Conservation (phyloP, 2,113 vertebrate species). For the Psophia crepitans region DNA sequence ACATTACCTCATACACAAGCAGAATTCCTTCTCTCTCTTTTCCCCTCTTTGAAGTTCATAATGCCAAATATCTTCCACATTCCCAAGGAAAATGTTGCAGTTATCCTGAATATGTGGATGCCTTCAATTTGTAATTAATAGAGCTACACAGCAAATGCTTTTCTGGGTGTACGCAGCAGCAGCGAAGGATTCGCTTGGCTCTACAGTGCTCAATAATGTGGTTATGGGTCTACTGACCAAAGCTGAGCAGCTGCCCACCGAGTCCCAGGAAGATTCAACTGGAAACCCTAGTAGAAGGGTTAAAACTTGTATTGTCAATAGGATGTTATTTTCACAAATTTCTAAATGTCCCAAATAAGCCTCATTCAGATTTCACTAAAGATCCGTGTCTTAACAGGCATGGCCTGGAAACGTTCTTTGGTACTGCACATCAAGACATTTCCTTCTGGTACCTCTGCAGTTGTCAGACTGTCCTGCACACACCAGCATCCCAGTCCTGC, state of each 20-base stretch:
- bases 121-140: neutral
- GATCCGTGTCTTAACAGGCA: neutral
- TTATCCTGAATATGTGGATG: neutral
- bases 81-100: slow-evolving; percentile 7
- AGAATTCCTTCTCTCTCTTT: slow-evolving; percentile 40
- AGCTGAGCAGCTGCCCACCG: neutral
- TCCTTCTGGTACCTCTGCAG: neutral
- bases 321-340: neutral
- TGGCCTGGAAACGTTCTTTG: neutral
- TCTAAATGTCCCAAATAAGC: neutral
- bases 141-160: neutral
- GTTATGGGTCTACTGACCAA: neutral
- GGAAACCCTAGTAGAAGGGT: neutral
- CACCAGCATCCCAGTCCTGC: neutral
- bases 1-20: slow-evolving; percentile 60
- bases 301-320: neutral
- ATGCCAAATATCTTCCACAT: slow-evolving; percentile 34
- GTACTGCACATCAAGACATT: neutral
- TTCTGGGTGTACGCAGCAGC: neutral
- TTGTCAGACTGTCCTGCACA: neutral
- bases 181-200: neutral
- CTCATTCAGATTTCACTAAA: neutral
- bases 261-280: neutral
- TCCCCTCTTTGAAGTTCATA: slow-evolving; percentile 6
- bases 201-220: fast-evolving